Conservation (phyloP, 1,140 invertebrate species). For the Armadillidium nasatum region DNA sequence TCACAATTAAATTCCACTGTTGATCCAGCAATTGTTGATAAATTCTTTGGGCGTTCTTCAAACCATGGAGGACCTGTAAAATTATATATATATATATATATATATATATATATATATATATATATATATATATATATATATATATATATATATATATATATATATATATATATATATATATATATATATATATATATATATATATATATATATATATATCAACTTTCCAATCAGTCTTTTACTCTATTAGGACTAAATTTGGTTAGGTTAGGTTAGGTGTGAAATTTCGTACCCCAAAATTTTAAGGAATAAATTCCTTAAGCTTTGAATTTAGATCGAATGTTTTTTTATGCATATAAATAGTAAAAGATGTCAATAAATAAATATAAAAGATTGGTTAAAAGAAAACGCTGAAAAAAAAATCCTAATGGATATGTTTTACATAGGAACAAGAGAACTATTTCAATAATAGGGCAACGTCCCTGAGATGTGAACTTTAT, state of each 20-base stretch:
- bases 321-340: no score
- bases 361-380: no score
- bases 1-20: slow-evolving; percentile 80
- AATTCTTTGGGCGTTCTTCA: slow-evolving; percentile 34
- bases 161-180: slow-evolving; percentile 13
- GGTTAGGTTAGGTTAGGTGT: not conserved
- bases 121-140: slow-evolving; percentile 4
- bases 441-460: no score
- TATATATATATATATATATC: not conserved
- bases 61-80: slow-evolving; percentile 38
- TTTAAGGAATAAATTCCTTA: not conserved
- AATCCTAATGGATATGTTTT: no score
- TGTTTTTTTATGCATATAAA: no score
- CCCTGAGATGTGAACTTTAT: no score
- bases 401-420: no score
- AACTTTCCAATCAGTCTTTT: no score
- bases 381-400: no score
- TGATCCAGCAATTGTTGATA: slow-evolving; percentile 47
- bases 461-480: no score
- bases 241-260: not conserved
- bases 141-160: not conserved
- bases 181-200: slow-evolving; percentile 4
- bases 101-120: slow-evolving; percentile 1
- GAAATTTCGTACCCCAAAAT: not conserved
- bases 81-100: not conserved